These are phyloP conservation scores for Setophaga petechia DNA, from an alignment of 2,113 vertebrate genomes.

Conservation along the genomic window DNA sequence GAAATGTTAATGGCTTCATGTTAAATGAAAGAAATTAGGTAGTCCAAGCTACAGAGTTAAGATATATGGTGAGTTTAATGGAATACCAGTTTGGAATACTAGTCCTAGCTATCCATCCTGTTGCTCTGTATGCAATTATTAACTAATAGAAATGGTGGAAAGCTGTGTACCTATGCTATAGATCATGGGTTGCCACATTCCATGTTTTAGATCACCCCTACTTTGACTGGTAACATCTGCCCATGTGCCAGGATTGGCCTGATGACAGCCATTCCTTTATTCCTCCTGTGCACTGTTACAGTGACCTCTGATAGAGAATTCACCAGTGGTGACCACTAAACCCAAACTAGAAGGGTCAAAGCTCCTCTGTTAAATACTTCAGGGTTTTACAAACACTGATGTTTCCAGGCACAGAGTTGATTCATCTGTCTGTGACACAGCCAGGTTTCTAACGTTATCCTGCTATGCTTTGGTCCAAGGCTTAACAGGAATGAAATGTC, in stretches of 20 bases:
- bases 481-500: background rate
- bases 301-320: background rate
- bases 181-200: background rate
- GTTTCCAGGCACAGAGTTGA: background rate
- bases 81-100: background rate
- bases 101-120: background rate
- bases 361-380: background rate
- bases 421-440: background rate
- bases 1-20: background rate
- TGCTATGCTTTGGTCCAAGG: background rate
- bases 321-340: background rate
- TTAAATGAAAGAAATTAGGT: background rate
- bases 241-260: background rate
- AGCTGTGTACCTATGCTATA: background rate
- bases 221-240: background rate
- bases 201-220: background rate
- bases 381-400: background rate
- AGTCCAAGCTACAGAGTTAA: background rate
- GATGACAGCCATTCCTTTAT: background rate
- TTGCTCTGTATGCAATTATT: background rate
- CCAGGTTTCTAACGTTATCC: background rate
- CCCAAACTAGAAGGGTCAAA: background rate
- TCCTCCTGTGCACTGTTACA: accelerated
- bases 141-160: background rate
- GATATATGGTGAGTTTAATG: background rate